Evolutionary conservation across 1,140 invertebrate species (phyloP).

Genomic region (Tetramorium alpestre): DNA sequence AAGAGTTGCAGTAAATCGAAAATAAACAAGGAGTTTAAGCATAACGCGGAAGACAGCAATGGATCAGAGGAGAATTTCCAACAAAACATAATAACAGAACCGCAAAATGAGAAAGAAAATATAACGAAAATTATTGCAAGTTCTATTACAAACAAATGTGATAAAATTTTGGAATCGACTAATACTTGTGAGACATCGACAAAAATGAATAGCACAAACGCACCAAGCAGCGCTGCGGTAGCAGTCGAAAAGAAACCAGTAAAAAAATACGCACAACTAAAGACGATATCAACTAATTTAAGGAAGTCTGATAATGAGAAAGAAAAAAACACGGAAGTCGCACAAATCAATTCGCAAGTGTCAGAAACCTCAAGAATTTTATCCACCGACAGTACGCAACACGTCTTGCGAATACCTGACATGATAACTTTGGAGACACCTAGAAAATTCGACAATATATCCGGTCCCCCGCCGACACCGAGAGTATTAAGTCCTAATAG

Average conservation of each 20-base stretch:
- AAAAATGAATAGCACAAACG: not conserved
- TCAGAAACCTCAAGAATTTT: conserved; percentile 59
- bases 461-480: conserved; percentile 81
- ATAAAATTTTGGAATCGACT: not conserved
- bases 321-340: not conserved
- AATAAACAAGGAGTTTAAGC: not conserved
- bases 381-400: conserved; percentile 58
- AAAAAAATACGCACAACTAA: conserved; percentile 81
- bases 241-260: conserved; percentile 68
- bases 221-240: not conserved
- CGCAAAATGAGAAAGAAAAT: not conserved
- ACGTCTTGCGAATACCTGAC: conserved; percentile 62
- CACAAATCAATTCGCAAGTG: not conserved
- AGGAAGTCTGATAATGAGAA: conserved; percentile 12
- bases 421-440: conserved; percentile 79
- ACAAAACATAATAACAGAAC: not conserved
- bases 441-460: conserved; percentile 74
- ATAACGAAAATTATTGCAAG: not conserved
- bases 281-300: conserved; percentile 74
- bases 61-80: not conserved
- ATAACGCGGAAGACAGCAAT: not conserved
- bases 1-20: not conserved
- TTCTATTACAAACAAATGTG: not conserved
- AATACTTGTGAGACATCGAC: not conserved
- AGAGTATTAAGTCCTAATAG: conserved; percentile 80